These are phyloP conservation scores for Mythimna vitellina DNA, from an alignment of 2,888 invertebrate genomes.

Conservation along the genomic window DNA sequence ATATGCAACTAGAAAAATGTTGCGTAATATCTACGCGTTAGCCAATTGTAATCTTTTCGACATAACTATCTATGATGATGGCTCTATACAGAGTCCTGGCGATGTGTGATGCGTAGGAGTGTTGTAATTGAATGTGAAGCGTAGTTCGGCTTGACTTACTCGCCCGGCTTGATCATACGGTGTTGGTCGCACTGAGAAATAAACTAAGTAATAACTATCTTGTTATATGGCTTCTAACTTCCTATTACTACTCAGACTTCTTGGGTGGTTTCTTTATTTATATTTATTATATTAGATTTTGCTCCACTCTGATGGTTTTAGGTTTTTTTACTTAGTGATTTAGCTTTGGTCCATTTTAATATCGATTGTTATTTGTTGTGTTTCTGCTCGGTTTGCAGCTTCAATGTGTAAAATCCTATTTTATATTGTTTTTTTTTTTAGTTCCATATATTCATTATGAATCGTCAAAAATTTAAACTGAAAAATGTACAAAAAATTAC, in stretches of 20 bases:
- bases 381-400: background rate
- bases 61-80: conserved; percentile 14
- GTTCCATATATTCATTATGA: conserved; percentile 25
- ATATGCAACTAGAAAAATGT: conserved; percentile 9
- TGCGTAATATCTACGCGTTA: conserved; percentile 5
- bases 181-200: conserved; percentile 25
- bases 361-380: background rate
- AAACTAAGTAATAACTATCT: conserved; percentile 32
- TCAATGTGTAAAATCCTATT: background rate
- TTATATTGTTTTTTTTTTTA: background rate
- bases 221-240: conserved; percentile 45
- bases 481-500: conserved; percentile 41
- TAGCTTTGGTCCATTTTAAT: background rate
- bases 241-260: conserved; percentile 26
- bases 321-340: background rate
- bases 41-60: conserved; percentile 25
- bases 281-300: conserved; percentile 13
- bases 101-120: conserved; percentile 53
- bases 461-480: conserved; percentile 6
- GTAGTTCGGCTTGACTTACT: conserved; percentile 40
- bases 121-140: conserved; percentile 35
- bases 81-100: conserved; percentile 4
- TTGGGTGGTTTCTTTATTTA: conserved; percentile 41
- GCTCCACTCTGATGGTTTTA: background rate
- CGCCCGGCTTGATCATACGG: conserved; percentile 10